Percentiles rank a stretch among this genome's conserved stretches.
Conservation (phyloP, 2,888 invertebrate species). For the Oscheius sp. region DNA sequence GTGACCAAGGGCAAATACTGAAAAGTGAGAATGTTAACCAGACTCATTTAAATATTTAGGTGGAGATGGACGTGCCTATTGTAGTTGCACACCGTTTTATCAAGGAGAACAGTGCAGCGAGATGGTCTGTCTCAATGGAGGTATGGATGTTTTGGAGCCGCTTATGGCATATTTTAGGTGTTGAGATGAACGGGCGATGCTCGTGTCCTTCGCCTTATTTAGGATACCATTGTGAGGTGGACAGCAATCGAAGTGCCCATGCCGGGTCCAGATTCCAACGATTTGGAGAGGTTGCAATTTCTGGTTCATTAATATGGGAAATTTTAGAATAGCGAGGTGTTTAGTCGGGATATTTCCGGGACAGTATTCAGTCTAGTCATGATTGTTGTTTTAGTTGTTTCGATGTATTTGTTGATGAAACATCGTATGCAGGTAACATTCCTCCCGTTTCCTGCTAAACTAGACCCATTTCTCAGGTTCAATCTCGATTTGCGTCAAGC, state of each 20-base stretch:
- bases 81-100: conserved; percentile 70
- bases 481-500: conserved; percentile 52
- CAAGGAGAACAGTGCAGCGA: conserved; percentile 71
- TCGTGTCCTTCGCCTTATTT: conserved; percentile 67
- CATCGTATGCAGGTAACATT: conserved; percentile 70
- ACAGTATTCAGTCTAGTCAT: conserved; percentile 71
- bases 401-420: conserved; percentile 72
- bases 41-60: conserved; percentile 35
- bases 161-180: no score
- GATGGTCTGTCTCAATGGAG: conserved; percentile 71
- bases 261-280: conserved; percentile 62
- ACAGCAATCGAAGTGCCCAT: conserved; percentile 62
- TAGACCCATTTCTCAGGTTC: conserved; percentile 43
- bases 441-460: not conserved
- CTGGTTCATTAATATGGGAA: not conserved
- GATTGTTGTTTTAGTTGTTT: conserved; percentile 70
- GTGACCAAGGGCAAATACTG: conserved; percentile 70
- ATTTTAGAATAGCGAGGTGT: conserved; percentile 64
- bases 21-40: conserved; percentile 36
- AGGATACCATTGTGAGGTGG: conserved; percentile 72
- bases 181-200: conserved; percentile 59
- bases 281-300: conserved; percentile 54
- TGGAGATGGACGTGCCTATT: conserved; percentile 66
- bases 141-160: conserved; percentile 33
- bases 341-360: conserved; percentile 70